These are phyloP conservation scores for Caenorhabditis latens DNA, from an alignment of 1,140 invertebrate species.

Conservation along the genomic window DNA sequence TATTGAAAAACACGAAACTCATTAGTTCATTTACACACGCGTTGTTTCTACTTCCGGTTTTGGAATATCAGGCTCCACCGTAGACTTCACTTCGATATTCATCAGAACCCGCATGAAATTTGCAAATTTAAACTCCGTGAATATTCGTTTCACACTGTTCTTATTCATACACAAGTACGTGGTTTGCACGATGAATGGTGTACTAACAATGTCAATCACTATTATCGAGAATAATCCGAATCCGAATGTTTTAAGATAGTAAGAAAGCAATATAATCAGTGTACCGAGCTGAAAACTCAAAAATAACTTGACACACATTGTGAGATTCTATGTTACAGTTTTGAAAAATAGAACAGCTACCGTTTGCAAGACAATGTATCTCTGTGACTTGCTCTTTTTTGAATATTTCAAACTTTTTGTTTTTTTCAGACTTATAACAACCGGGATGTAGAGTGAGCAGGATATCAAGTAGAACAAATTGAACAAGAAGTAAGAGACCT, in stretches of 20 bases:
- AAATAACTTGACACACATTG: too few species aligned
- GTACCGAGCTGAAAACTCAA: not conserved
- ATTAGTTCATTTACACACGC: too few species aligned
- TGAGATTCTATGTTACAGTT: not conserved
- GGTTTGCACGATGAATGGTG: not conserved
- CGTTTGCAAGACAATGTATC: not conserved
- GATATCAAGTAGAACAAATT: not conserved
- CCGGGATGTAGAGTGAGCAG: not conserved
- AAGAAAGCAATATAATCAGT: not conserved
- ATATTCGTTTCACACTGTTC: not conserved
- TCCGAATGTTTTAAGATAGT: too few species aligned
- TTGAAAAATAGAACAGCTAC: not conserved
- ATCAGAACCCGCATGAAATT: not conserved
- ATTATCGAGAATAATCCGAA: not conserved
- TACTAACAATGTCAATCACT: not conserved
- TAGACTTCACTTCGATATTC: not conserved
- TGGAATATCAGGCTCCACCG: not conserved
- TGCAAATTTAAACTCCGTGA: not conserved
- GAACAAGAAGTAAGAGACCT: not conserved
- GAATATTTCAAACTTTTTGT: not conserved
- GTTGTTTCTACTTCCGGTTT: not conserved
- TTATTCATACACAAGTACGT: not conserved
- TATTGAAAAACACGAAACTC: too few species aligned
- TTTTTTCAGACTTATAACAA: not conserved
- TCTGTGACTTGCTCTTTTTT: slow-evolving; percentile 2